Base-by-base conservation (phyloP, 2,797 vertebrate species). In the Huso huso region DNA sequence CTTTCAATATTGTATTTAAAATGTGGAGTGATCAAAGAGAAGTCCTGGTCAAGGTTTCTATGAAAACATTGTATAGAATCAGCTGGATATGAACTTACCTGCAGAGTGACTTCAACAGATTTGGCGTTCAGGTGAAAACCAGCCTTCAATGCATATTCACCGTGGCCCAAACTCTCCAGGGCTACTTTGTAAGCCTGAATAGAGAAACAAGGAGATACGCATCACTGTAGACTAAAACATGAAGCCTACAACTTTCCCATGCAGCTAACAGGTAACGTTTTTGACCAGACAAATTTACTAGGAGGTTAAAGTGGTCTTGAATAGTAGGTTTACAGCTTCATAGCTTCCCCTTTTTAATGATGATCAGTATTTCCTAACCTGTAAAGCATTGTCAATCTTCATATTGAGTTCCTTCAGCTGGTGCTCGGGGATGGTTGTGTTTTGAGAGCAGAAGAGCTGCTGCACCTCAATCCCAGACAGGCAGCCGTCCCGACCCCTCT, bases 51-150 rank as follows among this genome's bases (percentile, higher is more conserved):
- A 4, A 37, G 37, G 5, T 37, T 37, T 37, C 37, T 37, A 37
- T 37, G 37, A 37, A 37, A 37, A 37, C 37, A 37, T 37, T 37
- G 0, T 37, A 37, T 5, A 37, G 37, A 37, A 37, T 37, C 37
- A 37, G 37, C 64, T 68, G 15, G 57, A 74, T 37, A 37, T 37
- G 58, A 23, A 15, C 8, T 67, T 85, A 97, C 97, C 94, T 97
- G 95, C 77, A 99, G 86, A 77, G 92, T 92, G 66, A 87, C 88
- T 89, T 99, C 96, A 73, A 95, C 94, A 69, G 92, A 89, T 87
- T 97, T 98, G 70, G 97, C 96, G 76, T 93, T 98, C 73, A 96
- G 84, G 81, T 98, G 93, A 87, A 99, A 99, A 75, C 96, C 97
- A 18, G 93, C 95, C 85, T 96, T 99, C 86, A 99, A 92, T 65